These are phyloP conservation scores for Myripristis jacobus DNA, from an alignment of 2,797 vertebrate species.

Conservation along the genomic window DNA sequence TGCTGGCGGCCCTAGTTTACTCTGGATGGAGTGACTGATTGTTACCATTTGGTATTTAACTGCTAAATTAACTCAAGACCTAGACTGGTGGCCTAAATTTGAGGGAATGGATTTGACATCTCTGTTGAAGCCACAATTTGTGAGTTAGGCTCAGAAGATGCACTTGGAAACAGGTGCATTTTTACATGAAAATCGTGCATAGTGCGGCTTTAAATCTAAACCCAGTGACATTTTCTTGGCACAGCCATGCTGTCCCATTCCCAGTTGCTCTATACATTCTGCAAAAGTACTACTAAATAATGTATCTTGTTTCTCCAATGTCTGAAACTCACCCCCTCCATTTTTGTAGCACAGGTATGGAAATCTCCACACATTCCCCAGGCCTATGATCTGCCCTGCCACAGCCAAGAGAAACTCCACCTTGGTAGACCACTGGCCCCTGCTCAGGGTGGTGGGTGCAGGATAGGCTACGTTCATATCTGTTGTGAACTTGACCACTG, in stretches of 20 bases:
- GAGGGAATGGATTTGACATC: too few relatives aligned
- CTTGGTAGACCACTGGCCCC: conserved; percentile 86
- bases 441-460: conserved; percentile 34
- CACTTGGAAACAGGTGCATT: too few relatives aligned
- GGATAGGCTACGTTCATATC: conserved; percentile 28
- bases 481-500: conserved; percentile 64
- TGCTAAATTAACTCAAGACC: too few relatives aligned
- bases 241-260: neutral
- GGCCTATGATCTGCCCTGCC: conserved; percentile 86
- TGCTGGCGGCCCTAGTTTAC: neutral
- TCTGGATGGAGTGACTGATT: neutral
- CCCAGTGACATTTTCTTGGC: conserved; percentile 1
- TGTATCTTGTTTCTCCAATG: neutral
- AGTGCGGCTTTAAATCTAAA: neutral
- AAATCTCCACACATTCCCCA: conserved; percentile 88
- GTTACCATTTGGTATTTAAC: too few relatives aligned
- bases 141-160: too few relatives aligned
- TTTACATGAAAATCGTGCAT: neutral
- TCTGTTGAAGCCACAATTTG: too few relatives aligned
- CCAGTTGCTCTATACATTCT: neutral
- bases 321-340: conserved; percentile 81
- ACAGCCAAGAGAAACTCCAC: conserved; percentile 85
- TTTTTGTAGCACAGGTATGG: conserved; percentile 89
- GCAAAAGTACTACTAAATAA: neutral
- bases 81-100: too few relatives aligned